Percentiles rank a stretch among this genome's conserved stretches.
These are phyloP conservation scores for Hiodon tergisus DNA, from an alignment of 2,113 vertebrate species.

Conservation along the genomic window DNA sequence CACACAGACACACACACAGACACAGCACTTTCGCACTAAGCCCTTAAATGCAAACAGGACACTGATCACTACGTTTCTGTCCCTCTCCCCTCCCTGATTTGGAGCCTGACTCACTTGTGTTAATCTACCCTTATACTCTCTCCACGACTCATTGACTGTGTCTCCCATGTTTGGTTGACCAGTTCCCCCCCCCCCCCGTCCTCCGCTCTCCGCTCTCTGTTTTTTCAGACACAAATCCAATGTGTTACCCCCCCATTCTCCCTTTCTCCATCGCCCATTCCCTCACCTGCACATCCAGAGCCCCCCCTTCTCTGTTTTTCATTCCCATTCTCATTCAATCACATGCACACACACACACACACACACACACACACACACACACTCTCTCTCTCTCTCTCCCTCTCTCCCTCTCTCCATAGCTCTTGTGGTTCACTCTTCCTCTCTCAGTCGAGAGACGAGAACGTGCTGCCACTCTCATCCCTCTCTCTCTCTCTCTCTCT, in stretches of 20 bases:
- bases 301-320: background rate
- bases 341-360: slow-evolving; percentile 19
- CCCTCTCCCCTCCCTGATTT: too few species aligned
- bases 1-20: too few species aligned
- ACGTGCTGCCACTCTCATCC: background rate
- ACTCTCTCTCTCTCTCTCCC: slow-evolving; percentile 1
- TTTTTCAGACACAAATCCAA: too few species aligned
- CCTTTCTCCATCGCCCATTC: background rate
- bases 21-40: too few species aligned
- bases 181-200: too few species aligned
- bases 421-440: background rate
- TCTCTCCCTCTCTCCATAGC: background rate
- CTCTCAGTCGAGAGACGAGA: slow-evolving; percentile 23
- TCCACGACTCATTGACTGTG: too few species aligned
- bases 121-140: too few species aligned
- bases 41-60: too few species aligned
- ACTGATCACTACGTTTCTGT: too few species aligned
- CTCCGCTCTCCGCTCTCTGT: too few species aligned
- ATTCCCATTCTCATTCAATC: background rate
- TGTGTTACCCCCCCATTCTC: slow-evolving; percentile 48
- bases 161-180: too few species aligned
- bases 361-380: slow-evolving; percentile 4
- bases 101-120: too few species aligned
- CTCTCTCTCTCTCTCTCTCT: slow-evolving; percentile 3
- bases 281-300: background rate